These are phyloP conservation scores for Drosophila algonquin DNA, from an alignment of 2,888 invertebrate genomes.

Conservation along the genomic window DNA sequence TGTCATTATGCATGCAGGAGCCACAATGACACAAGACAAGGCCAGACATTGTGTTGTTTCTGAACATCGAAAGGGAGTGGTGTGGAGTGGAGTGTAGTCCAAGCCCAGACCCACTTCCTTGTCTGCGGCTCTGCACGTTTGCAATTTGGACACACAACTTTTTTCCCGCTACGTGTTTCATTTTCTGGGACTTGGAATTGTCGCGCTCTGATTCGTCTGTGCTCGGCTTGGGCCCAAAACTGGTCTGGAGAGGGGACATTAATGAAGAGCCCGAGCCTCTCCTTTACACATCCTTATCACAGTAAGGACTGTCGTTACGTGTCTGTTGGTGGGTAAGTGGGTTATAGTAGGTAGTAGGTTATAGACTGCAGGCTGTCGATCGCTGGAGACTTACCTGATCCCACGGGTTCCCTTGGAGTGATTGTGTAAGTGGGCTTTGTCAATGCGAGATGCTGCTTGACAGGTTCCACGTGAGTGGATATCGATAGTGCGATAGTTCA, in stretches of 20 bases:
- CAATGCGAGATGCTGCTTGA: no score
- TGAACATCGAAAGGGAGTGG: no score
- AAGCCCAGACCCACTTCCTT: neutral
- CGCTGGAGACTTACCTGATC: no score
- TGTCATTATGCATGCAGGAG: constrained; percentile 69
- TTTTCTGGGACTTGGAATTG: constrained; percentile 26
- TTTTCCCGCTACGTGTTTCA: constrained; percentile 64
- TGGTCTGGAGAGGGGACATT: neutral
- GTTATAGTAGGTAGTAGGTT: no score
- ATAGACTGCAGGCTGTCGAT: no score
- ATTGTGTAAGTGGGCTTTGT: no score
- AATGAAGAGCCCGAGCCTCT: neutral
- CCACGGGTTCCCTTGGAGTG: no score
- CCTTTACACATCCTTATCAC: no score
- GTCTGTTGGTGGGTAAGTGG: no score
- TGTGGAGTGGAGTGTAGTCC: neutral
- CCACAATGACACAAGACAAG: constrained; percentile 62
- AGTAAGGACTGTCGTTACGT: no score
- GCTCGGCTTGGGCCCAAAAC: neutral
- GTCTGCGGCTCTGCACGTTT: constrained; percentile 55
- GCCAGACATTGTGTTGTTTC: constrained; percentile 59
- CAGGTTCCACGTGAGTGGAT: no score
- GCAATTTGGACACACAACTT: constrained; percentile 69
- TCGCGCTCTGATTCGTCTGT: neutral
- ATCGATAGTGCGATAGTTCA: no score